Evolutionary conservation across 2,113 vertebrate species (phyloP).

Genomic region (Glareola pratincola): DNA sequence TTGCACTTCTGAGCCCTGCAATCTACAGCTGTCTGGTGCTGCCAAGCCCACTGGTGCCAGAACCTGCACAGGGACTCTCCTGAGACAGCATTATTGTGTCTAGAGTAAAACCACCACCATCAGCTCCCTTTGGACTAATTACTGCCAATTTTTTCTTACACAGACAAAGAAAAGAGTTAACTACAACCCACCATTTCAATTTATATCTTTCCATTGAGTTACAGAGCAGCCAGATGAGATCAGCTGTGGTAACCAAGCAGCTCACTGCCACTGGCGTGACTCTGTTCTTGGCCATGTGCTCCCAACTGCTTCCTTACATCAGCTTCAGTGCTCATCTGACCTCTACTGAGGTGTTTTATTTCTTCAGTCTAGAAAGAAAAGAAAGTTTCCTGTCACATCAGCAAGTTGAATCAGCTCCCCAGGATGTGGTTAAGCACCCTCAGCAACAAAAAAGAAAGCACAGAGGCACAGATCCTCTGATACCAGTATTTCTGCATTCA

Average conservation of each 20-base stretch:
- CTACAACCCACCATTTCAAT: not conserved
- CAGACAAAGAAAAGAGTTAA: not conserved
- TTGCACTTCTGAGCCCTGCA: not conserved
- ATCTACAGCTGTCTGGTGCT: not conserved
- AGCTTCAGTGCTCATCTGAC: not conserved
- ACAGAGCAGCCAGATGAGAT: not conserved
- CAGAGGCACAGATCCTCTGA: not conserved
- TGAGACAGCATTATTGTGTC: not conserved
- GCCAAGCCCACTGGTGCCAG: not conserved
- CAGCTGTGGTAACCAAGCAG: not conserved
- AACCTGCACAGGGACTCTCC: not conserved
- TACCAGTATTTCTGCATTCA: conserved; percentile 78
- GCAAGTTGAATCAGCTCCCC: not conserved
- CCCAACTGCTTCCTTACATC: not conserved
- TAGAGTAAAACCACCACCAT: not conserved
- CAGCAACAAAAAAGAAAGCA: not conserved
- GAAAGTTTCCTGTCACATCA: not conserved
- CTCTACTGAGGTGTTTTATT: not conserved
- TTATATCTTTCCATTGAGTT: not conserved
- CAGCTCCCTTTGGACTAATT: not conserved
- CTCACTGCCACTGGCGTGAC: not conserved
- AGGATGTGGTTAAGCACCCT: not conserved
- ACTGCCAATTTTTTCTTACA: not conserved
- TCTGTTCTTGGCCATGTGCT: not conserved
- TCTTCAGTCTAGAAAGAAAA: not conserved